A percentile compares a stretch with the other conserved stretches of the same genome.
phyloP scores from a whole-genome alignment of 92 coral and sea anemone genomes.

The Desmophyllum pertusum region DNA sequence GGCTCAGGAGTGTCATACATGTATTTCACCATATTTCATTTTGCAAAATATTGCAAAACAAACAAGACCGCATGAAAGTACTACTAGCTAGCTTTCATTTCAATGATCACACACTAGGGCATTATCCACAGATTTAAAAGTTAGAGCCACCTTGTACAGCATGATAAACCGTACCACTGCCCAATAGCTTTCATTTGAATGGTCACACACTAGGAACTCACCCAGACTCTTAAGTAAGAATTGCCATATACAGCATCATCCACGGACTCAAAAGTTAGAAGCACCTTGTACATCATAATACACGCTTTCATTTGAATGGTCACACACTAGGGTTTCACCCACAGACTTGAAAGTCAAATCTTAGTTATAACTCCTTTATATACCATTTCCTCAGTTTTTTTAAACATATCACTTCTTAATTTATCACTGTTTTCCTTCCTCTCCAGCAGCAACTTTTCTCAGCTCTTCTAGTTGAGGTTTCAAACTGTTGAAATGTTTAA shows the following conservation, averaged over 20 bases:
- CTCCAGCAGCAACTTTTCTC: constrained; percentile 13
- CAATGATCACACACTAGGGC: too few species aligned
- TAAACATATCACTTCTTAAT: too few species aligned
- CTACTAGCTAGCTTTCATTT: background rate
- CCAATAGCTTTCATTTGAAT: too few species aligned
- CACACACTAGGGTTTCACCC: too few species aligned
- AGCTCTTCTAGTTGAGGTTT: constrained; percentile 25
- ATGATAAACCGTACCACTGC: too few species aligned
- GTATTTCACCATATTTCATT: too few species aligned
- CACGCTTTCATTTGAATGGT: too few species aligned
- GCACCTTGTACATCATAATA: background rate
- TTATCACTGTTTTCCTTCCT: background rate
- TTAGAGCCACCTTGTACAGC: background rate
- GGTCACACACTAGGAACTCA: too few species aligned
- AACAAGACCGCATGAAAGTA: background rate
- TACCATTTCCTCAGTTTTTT: background rate
- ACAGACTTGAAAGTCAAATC: background rate
- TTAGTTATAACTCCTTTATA: background rate
- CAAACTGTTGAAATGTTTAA: constrained; percentile 2
- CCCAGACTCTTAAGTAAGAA: too few species aligned
- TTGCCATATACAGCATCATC: too few species aligned
- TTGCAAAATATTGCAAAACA: too few species aligned
- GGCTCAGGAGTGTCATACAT: too few species aligned
- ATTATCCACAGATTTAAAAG: background rate
- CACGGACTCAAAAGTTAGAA: background rate